Evolutionary conservation across 2,888 invertebrate species (phyloP).

Genomic region (Amiota minor): DNA sequence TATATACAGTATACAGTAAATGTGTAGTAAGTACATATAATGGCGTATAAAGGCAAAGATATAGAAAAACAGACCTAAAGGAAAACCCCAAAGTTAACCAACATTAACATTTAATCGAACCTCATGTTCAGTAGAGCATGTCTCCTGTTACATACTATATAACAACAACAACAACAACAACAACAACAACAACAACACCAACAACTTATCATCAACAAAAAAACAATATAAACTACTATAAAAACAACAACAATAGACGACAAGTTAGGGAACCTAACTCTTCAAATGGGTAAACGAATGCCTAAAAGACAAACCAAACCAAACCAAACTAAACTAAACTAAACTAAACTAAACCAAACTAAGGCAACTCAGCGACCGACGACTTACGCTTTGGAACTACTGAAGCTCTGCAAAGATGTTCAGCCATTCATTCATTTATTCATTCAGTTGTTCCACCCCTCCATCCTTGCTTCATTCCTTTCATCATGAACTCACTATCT

Average conservation of each 20-base stretch:
- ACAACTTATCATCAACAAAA: slow-evolving; percentile 7
- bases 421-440: slow-evolving; percentile 1
- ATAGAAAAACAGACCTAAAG: slow-evolving; percentile 51
- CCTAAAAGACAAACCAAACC: neutral
- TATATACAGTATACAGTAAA: slow-evolving; percentile 6
- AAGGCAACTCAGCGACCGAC: slow-evolving; percentile 1
- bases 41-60: slow-evolving; percentile 31
- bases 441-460: neutral
- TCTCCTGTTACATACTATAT: slow-evolving; percentile 69
- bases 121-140: slow-evolving; percentile 72
- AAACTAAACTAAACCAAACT: neutral
- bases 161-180: slow-evolving; percentile 45
- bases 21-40: no score
- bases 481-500: slow-evolving; percentile 17
- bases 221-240: slow-evolving; percentile 28
- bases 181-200: slow-evolving; percentile 19
- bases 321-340: neutral
- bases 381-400: slow-evolving; percentile 51
- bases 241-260: slow-evolving; percentile 48
- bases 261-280: slow-evolving; percentile 47
- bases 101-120: slow-evolving; percentile 73
- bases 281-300: neutral
- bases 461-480: neutral
- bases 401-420: slow-evolving; percentile 66
- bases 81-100: slow-evolving; percentile 71